Evolutionary conservation across 2,888 invertebrate species (phyloP).

Genomic region (Hirudinaria manillensis): DNA sequence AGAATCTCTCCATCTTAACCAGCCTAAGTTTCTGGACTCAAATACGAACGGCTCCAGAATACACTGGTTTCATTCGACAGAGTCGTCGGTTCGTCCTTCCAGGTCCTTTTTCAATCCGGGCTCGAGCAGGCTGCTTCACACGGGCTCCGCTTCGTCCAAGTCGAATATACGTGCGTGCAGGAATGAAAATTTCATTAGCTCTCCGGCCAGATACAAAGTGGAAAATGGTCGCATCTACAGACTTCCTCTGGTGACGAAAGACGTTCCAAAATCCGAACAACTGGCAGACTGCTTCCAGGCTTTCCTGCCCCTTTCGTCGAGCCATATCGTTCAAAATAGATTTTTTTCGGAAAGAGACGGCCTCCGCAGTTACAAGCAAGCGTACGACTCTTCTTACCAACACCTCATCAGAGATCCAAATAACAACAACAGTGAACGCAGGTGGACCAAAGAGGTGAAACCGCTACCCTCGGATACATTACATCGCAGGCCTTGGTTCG

Average conservation of each 20-base stretch:
- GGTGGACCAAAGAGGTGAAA: neutral
- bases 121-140: neutral
- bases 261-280: slow-evolving; percentile 12
- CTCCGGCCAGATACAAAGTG: slow-evolving; percentile 8
- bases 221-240: slow-evolving; percentile 20
- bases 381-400: neutral
- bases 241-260: slow-evolving; percentile 5
- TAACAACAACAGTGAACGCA: slow-evolving; percentile 4
- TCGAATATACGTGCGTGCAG: neutral
- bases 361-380: neutral
- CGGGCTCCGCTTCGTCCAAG: neutral
- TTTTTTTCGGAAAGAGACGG: neutral
- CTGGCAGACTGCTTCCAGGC: neutral
- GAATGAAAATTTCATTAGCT: slow-evolving; percentile 13
- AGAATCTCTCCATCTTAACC: neutral
- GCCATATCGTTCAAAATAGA: neutral
- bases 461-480: neutral
- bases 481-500: slow-evolving; percentile 1
- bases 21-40: neutral
- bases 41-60: neutral
- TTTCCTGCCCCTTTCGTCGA: neutral
- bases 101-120: neutral
- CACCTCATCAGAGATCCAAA: neutral
- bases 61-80: neutral
- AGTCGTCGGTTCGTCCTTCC: neutral